Evolutionary conservation across 2,113 vertebrate species (phyloP).

Genomic region (Poecile atricapillus): DNA sequence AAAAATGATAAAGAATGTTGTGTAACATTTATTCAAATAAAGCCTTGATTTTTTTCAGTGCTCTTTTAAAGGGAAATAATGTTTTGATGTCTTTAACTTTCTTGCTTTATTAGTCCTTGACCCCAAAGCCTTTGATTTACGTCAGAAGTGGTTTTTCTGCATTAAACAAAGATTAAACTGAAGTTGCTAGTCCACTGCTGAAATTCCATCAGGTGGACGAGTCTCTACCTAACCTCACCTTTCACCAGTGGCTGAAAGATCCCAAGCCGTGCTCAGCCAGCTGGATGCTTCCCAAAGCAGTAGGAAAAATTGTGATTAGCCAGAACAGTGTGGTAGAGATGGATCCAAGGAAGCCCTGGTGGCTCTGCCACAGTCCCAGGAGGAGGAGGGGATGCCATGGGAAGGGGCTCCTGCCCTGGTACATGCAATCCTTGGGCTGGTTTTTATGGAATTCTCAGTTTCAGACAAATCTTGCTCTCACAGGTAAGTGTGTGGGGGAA

Average conservation of each 20-base stretch:
- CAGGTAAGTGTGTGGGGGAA: not conserved
- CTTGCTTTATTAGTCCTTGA: not conserved
- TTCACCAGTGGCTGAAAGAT: not conserved
- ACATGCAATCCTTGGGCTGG: not conserved
- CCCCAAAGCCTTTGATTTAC: not conserved
- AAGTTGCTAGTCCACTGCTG: not conserved
- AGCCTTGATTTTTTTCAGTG: slow-evolving; percentile 78
- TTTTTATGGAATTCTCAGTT: not conserved
- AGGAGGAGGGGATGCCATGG: not conserved
- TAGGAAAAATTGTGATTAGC: not conserved
- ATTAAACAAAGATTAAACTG: not conserved
- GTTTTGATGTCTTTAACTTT: slow-evolving; percentile 16
- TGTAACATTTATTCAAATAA: slow-evolving; percentile 83
- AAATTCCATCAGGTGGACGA: not conserved
- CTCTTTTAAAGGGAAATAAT: slow-evolving; percentile 67
- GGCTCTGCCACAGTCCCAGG: not conserved
- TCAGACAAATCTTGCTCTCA: not conserved
- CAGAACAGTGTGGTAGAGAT: not conserved
- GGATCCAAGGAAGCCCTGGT: not conserved
- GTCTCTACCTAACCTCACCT: not conserved
- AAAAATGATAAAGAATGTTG: slow-evolving; percentile 82
- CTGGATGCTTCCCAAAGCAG: not conserved
- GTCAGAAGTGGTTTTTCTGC: not conserved
- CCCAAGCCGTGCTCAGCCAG: not conserved
- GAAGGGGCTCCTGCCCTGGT: not conserved